Conservation (phyloP, 2,113 vertebrate species). For the Sciurus niger region DNA sequence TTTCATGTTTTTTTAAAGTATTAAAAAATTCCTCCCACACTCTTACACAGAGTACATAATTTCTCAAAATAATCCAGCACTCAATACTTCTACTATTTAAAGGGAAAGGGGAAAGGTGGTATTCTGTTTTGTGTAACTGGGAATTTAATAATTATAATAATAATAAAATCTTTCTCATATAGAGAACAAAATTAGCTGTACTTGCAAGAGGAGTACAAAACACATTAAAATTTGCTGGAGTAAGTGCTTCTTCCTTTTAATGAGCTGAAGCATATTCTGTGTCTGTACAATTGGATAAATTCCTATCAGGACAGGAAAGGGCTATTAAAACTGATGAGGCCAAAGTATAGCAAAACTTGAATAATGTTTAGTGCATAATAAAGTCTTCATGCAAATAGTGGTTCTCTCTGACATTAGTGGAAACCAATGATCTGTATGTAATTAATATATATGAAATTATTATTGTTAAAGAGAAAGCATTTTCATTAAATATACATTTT, state of each 20-base stretch:
- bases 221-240: conserved; percentile 61
- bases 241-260: conserved; percentile 71
- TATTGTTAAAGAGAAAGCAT: background rate
- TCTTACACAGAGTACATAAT: background rate
- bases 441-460: conserved; percentile 31
- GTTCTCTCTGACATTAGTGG: conserved; percentile 17
- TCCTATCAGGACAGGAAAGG: conserved; percentile 50
- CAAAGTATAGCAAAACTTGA: conserved; percentile 51
- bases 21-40: background rate
- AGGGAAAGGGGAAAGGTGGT: background rate
- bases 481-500: conserved; percentile 10
- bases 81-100: conserved; percentile 32
- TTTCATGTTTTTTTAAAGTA: background rate
- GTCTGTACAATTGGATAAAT: conserved; percentile 52
- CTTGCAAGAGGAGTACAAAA: conserved; percentile 54
- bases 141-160: conserved; percentile 72
- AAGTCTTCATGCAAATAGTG: conserved; percentile 52
- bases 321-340: conserved; percentile 46
- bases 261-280: conserved; percentile 66
- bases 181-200: conserved; percentile 66
- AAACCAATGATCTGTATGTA: conserved; percentile 9
- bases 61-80: conserved; percentile 43
- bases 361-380: conserved; percentile 53
- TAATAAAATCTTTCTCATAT: conserved; percentile 54
- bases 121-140: conserved; percentile 29